Base-by-base conservation (phyloP, 2,797 vertebrate genomes). In the Mionectes olivaceus region DNA sequence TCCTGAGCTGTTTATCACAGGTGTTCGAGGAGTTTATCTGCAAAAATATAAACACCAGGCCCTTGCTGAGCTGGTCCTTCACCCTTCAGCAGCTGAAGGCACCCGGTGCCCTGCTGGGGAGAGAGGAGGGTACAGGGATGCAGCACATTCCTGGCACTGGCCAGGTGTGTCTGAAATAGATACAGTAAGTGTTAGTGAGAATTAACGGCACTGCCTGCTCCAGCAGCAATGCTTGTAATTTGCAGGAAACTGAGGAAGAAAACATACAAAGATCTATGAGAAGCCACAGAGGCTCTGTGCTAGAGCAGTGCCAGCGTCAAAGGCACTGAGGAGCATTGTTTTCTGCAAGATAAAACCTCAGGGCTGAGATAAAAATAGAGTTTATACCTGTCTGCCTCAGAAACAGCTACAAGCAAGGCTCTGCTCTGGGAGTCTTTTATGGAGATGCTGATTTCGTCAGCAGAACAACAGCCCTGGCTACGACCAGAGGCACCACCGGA, bases 301-400 rank as follows among this genome's bases (percentile, higher is more conserved):
- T 67, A 93, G 82, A 90, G 35, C 44, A 28, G 49, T 22, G 56
- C 43, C 81, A 57, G 75, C 3, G 5, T 82, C 82, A 70, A 73
- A 94, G 77, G 70, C 57, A 79, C 71, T 2, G 7, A 63, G 17
- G 75, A 93, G 95, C 55, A 75, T 55, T 91, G 81, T 43, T 52
- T 86, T 94, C 63, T 92, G 74, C 85, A 78, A 95, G 94, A 95
- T 57, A 87, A 93, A 95, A 96, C 90, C 71, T 89, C 13, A 22
- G 60, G 76, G 82, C 23, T 83, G 63, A 78, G 95, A 97, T 97
- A 98, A 97, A 98, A 98, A 98, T 97, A 98, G 97, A 98, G 96
- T 61, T 90, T 86, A 41, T 97, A 97, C 97, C 97, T 97, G 93
- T 41, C 77, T 92, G 96, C 96, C 96, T 83, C 49, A 75, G 95